Evolutionary conservation across 2,888 invertebrate species (phyloP), one percentile per base, ranked within the genome.

Genomic region (Notodonta dromedarius): DNA sequence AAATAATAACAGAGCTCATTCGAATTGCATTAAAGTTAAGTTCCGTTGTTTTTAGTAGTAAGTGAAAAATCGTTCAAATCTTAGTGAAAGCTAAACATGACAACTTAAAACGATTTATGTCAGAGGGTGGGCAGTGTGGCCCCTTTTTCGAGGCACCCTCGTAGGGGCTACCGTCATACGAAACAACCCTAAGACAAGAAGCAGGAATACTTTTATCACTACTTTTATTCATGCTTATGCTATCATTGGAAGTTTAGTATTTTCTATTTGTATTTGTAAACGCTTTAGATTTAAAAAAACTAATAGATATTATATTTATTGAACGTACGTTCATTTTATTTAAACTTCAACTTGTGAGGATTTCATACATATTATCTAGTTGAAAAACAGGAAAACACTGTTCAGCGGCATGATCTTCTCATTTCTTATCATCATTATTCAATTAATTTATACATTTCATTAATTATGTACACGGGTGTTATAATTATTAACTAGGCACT

Each of bases 321-420:
- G 42, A 2, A 42, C 42, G 12, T 11, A 42, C 40, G 7, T 11
- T 11, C 12, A 11, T 9, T 42, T 4, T 42, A 44, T 46, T n/a
- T n/a, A 13, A 0, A 46, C n/a, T 4, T n/a, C 46, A 46, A 46
- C n/a, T 5, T 46, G 46, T 13, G 46, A 35, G 32, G 8, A 48
- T 35, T 32, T 12, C 48, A n/a, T 24, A n/a, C 32, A 56, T 4
- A 3, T 32, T 42, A 9, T 46, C 46, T 46, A n/a, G 46, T 46
- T 46, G 46, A 46, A 46, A 11, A 16, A 62, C 69, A 71, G 69
- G 72, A 65, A 71, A 69, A 60, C 14, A n/a, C 50, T 11, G 4
- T 48, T 14, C 14, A 24, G 9, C n/a, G 6, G 32, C 8, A 40
- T n/a, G 53, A 48, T 54, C 46, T 51, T 48, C 44, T 48, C 54